These are phyloP conservation scores for Blastobasis lacticolella DNA, from an alignment of 2,888 invertebrate genomes.

Conservation along the genomic window DNA sequence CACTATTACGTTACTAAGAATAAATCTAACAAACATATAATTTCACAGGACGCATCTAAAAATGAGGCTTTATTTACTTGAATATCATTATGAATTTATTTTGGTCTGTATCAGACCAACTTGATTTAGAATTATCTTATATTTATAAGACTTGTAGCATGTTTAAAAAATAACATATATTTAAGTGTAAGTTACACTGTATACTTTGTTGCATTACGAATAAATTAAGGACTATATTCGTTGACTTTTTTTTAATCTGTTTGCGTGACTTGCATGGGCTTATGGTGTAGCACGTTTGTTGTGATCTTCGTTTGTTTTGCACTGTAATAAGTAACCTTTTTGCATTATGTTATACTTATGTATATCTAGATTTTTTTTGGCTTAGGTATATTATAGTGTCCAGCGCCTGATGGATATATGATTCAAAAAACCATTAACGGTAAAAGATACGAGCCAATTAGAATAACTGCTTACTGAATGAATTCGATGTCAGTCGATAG, in stretches of 20 bases:
- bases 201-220: constrained; percentile 25
- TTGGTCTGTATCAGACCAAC: constrained; percentile 68
- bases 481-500: no score
- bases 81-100: constrained; percentile 10
- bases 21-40: no score
- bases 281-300: no score
- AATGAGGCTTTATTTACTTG: constrained; percentile 44
- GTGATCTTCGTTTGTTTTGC: no score
- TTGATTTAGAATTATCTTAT: constrained; percentile 12
- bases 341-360: background rate
- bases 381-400: background rate
- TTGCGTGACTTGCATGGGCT: background rate
- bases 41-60: constrained; percentile 27
- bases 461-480: no score
- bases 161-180: constrained; percentile 1
- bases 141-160: constrained; percentile 4
- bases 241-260: constrained; percentile 9
- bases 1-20: no score
- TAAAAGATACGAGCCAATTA: no score
- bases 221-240: constrained; percentile 14
- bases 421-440: no score
- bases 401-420: no score
- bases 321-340: no score
- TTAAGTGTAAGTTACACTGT: constrained; percentile 15
- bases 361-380: background rate